Evolutionary conservation across 2,888 invertebrate genomes (phyloP), one percentile per base, ranked within the genome.

Genomic region (Cheilosia scutellata): DNA sequence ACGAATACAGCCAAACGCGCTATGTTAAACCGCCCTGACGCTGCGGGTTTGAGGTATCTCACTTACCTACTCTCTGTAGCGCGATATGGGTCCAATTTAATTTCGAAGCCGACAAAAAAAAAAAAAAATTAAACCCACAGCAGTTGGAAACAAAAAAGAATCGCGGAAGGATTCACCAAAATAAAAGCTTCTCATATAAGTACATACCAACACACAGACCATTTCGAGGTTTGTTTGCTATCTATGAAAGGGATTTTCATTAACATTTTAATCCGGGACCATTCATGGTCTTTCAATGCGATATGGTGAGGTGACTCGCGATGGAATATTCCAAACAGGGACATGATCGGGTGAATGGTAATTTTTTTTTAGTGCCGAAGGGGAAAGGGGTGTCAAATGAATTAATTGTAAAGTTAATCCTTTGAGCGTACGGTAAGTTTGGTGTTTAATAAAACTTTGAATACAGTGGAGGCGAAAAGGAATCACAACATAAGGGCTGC

Each of bases 211-310:
- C 55, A 37, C 27, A 58, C 51, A 65, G 33, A 47, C 20, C 31
- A 83, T 63, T 53, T 63, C 16, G 70, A 37, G 68, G 78, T 70
- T 78, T 71, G 78, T 78, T 71, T 71, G 49, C 40, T 68, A 77
- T 76, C 72, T 82, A 68, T 82, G 82, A 72, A 86, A 86, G 49
- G 71, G 76, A 86, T 86, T 86, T 86, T 86, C 86, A 86, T 82
- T 86, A 86, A 86, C 82, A 86, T 86, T 82, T 86, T 86, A 86
- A 86, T 77, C 82, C 86, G 66, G 66, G 66, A 42, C 86, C 82
- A 86, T 86, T 82, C 82, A 72, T 58, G 82, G 76, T 82, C 82
- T 51, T 82, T 86, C 77, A 77, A 86, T 86, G 82, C 72, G 62
- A 82, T 82, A 77, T 57, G 68, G 68, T 72, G 66, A 62, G 71